Evolutionary conservation across 2,888 invertebrate genomes (phyloP), one percentile per base, ranked within the genome.

Genomic region (Spisula solida): DNA sequence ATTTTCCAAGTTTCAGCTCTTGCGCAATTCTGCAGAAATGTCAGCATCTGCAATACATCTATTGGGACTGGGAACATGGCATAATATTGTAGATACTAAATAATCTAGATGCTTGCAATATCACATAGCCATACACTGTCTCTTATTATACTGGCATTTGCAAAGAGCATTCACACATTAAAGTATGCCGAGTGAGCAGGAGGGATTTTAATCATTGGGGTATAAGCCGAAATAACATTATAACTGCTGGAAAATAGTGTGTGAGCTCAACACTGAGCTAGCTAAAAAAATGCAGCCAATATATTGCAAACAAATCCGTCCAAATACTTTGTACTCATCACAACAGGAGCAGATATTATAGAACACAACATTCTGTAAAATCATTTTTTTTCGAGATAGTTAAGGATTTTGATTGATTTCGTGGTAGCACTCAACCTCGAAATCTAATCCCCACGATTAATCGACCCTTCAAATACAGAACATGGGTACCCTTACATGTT

Each of bases 21-120:
- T 51, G 83, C 51, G 75, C 83, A 75, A 47, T 83, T 75, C 83
- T 51, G 48, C 83, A 75, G 66, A 47, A 82, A 82, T 82, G n/a
- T 41, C 14, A 56, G 41, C 47, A 82, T 66, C 82, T 34, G 82
- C 60, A 82, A 31, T 47, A 25, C 82, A 82, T 75, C 75, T 31
- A 75, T 34, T 34, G 16, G 75, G 75, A 75, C 75, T 75, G 31
- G 75, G 75, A 75, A 75, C 75, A 34, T 34, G 31, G 16, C 34
- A 75, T 75, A 75, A 75, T 75, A 34, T 75, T 75, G 75, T 75
- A 75, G 31, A 75, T 75, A 75, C 75, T 41, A 41, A 41, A 75
- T 31, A 75, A 75, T 75, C 75, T 31, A 34, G 75, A 31, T 75
- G 75, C 34, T 16, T 75, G 75, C 75, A 34, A 31, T 34, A 31